These are phyloP conservation scores for Lagodon rhomboides DNA, from an alignment of 2,797 vertebrate genomes.

Conservation along the genomic window DNA sequence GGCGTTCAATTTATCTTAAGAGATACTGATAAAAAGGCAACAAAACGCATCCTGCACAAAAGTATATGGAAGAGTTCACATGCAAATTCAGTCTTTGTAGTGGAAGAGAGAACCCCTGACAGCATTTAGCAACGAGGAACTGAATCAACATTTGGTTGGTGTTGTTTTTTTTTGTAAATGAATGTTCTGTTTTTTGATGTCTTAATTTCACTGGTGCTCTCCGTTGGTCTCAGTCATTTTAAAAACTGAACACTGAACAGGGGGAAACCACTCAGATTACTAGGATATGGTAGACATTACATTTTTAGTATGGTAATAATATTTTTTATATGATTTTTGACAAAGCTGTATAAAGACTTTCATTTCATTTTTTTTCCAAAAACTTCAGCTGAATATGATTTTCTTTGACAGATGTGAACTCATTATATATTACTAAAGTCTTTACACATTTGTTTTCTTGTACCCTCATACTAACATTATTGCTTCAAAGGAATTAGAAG, in stretches of 20 bases:
- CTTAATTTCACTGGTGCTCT: constrained; percentile 39
- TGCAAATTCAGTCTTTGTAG: constrained; percentile 37
- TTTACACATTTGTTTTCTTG: background rate
- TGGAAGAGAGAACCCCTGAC: constrained; percentile 13
- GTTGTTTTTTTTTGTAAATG: constrained; percentile 4
- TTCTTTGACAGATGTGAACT: constrained; percentile 12
- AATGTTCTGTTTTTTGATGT: constrained; percentile 41
- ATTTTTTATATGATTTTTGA: constrained; percentile 18
- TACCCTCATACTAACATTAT: background rate
- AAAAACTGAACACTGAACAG: constrained; percentile 30
- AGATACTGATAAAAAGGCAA: constrained; percentile 7
- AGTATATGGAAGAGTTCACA: constrained; percentile 23
- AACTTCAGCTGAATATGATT: constrained; percentile 23
- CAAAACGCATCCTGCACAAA: background rate
- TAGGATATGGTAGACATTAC: background rate
- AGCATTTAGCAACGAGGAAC: constrained; percentile 30
- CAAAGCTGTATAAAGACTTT: constrained; percentile 17
- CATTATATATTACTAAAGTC: constrained; percentile 8
- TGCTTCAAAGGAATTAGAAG: background rate
- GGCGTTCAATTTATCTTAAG: background rate
- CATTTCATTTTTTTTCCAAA: background rate
- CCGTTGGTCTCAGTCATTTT: constrained; percentile 4
- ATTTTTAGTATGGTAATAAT: constrained; percentile 26
- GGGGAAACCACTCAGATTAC: constrained; percentile 9
- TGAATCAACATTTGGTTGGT: constrained; percentile 47